Evolutionary conservation across 2,113 vertebrate species (phyloP).

Genomic region (Phaethornis superciliosus): DNA sequence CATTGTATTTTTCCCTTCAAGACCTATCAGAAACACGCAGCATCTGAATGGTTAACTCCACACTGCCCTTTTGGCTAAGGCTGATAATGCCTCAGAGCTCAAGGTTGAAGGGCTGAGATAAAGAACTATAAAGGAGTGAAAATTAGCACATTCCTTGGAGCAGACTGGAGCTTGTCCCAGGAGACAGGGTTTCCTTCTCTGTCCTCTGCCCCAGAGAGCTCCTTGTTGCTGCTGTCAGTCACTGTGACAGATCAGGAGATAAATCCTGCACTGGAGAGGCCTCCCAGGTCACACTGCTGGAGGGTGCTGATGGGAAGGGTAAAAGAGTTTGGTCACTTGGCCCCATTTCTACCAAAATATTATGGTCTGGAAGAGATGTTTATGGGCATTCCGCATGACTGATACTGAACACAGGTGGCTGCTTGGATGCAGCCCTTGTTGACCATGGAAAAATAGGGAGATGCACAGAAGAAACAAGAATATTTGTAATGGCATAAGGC

Average conservation of each 20-base stretch:
- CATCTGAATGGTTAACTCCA: conserved; percentile 46
- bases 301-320: not conserved
- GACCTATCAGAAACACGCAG: not conserved
- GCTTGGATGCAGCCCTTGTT: not conserved
- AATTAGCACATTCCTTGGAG: conserved; percentile 68
- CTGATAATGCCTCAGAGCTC: conserved; percentile 42
- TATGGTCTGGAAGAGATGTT: not conserved
- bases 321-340: not conserved
- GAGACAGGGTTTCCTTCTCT: not conserved
- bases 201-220: conserved; percentile 61
- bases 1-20: not conserved
- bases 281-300: not conserved
- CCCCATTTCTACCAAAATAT: not conserved
- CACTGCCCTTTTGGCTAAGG: conserved; percentile 33
- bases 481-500: not conserved
- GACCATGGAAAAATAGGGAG: not conserved
- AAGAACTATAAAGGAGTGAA: conserved; percentile 63
- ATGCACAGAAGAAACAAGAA: not conserved
- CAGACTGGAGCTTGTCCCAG: conserved; percentile 46
- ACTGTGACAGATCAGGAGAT: conserved; percentile 70
- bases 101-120: conserved; percentile 69
- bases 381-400: not conserved
- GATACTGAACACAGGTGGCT: not conserved
- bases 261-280: conserved; percentile 68
- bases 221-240: conserved; percentile 66